These are phyloP conservation scores for Orthochromis malagaraziensis DNA, from an alignment of 2,113 vertebrate species.

Conservation along the genomic window DNA sequence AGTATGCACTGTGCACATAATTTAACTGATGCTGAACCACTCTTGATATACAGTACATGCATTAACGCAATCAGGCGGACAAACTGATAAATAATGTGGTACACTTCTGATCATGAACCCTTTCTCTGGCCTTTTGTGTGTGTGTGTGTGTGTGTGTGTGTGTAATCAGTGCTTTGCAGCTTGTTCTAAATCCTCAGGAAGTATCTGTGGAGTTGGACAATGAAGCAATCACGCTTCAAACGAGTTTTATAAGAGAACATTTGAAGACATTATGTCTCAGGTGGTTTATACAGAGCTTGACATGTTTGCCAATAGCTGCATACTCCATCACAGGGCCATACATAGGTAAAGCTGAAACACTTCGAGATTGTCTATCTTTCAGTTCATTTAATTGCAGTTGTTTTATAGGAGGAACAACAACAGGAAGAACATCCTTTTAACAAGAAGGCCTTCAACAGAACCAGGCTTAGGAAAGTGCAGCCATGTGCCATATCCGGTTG, in stretches of 20 bases:
- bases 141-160: rapidly evolving
- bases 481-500: neutral
- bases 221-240: neutral
- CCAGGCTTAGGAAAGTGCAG: neutral
- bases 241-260: neutral
- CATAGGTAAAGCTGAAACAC: neutral
- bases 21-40: neutral
- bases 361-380: neutral
- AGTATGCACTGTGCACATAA: neutral
- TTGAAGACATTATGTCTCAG: rapidly evolving
- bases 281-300: neutral
- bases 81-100: neutral
- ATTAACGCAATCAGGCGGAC: neutral
- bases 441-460: neutral
- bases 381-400: neutral
- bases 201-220: neutral
- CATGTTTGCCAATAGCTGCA: neutral
- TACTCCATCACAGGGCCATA: neutral
- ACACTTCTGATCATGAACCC: rapidly evolving
- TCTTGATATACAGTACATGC: neutral
- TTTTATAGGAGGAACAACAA: neutral
- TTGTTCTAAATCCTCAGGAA: neutral
- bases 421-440: neutral
- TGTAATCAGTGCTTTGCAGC: neutral
- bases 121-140: neutral